Evolutionary conservation across 2,113 vertebrate species (phyloP).

Genomic region (Aegithalos caudatus): DNA sequence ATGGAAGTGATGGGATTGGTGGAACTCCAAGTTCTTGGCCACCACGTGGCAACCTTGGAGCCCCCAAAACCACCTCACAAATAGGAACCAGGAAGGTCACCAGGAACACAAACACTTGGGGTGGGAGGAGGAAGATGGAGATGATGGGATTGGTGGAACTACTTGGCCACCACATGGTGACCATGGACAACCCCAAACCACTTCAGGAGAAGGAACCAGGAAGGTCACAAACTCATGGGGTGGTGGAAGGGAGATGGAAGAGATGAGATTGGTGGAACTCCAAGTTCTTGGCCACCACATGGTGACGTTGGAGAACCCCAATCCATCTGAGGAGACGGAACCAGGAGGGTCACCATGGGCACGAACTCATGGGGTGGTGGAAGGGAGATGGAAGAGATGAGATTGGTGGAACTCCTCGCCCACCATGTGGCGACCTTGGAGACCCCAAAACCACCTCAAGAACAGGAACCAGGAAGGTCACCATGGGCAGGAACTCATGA

Average conservation of each 20-base stretch:
- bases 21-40: too few relatives aligned
- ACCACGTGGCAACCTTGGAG: too few relatives aligned
- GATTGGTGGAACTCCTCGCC: not conserved
- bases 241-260: not conserved
- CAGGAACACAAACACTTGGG: too few relatives aligned
- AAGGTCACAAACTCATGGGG: not conserved
- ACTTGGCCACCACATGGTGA: not conserved
- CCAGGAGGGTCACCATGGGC: not conserved
- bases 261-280: not conserved
- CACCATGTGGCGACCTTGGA: too few relatives aligned
- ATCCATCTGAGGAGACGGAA: not conserved
- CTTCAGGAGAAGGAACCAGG: too few relatives aligned
- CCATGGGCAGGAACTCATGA: not conserved
- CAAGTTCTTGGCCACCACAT: not conserved
- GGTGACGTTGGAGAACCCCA: not conserved
- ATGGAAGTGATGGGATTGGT: too few relatives aligned
- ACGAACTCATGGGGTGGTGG: accelerated
- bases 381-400: not conserved
- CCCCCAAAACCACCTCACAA: too few relatives aligned
- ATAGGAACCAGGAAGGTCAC: too few relatives aligned
- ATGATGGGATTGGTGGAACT: too few relatives aligned
- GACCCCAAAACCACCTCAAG: not conserved
- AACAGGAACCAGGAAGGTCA: not conserved
- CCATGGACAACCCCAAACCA: too few relatives aligned
- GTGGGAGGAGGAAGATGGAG: too few relatives aligned